Conservation (phyloP, 1,140 invertebrate species). For the Augochlora pura region DNA sequence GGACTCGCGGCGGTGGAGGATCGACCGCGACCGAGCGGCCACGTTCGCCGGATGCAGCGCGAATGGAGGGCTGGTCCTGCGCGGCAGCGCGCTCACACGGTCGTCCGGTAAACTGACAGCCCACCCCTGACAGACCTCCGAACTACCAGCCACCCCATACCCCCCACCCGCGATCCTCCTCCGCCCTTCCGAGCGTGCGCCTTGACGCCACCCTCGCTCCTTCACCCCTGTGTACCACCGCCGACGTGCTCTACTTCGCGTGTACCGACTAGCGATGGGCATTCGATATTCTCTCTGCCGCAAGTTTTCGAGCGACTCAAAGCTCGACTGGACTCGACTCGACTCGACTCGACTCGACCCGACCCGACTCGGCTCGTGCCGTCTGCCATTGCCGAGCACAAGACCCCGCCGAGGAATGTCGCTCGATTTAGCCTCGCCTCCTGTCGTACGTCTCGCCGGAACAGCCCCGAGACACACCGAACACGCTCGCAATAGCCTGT, state of each 20-base stretch:
- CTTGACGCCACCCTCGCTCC: neutral
- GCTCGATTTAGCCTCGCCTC: neutral
- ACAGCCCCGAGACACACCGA: too few species aligned
- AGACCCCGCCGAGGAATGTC: neutral
- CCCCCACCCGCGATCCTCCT: neutral
- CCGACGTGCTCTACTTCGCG: conserved; percentile 30
- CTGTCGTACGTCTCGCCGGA: too few species aligned
- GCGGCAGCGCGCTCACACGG: conserved; percentile 72
- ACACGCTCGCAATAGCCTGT: too few species aligned
- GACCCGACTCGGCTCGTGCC: neutral
- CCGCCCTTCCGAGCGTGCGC: conserved; percentile 25
- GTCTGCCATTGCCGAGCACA: neutral
- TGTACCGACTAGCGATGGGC: conserved; percentile 22
- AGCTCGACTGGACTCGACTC: too few species aligned
- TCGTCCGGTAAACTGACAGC: conserved; percentile 62
- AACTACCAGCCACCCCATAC: conserved; percentile 13
- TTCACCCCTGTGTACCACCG: conserved; percentile 12
- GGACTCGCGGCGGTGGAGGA: conserved; percentile 38
- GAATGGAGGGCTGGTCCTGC: conserved; percentile 74
- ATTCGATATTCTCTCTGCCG: conserved; percentile 30
- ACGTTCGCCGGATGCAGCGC: conserved; percentile 68
- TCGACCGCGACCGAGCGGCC: conserved; percentile 57
- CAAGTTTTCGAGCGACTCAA: conserved; percentile 15
- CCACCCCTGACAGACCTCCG: conserved; percentile 41
- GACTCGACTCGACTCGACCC: too few species aligned